Base-by-base conservation (phyloP, 2,888 invertebrate genomes). In the Pammene aurita region DNA sequence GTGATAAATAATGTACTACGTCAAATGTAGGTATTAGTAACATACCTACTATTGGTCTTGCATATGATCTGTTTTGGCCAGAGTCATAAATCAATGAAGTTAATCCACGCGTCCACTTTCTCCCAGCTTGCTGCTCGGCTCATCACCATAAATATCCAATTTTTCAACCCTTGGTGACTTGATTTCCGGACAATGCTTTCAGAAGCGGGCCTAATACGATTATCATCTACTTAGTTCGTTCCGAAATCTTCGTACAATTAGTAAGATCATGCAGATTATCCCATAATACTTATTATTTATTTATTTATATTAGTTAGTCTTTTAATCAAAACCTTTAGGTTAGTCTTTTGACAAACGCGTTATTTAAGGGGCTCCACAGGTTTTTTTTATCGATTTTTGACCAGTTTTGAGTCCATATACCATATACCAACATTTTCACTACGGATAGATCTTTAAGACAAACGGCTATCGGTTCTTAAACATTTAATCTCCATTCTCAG, bases 101-200 rank as follows among this genome's bases (percentile, higher is more conserved):
- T 54, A 41, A 67, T 55, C 38, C 46, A 41, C 9, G 26, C 10
- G 35, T 41, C 11, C 67, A 61, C 44, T 60, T 38, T 54, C 60
- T 46, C 7, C 13, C 42, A 35, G 34, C 13, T 44, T 9, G 14
- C 42, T 34, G 34, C 13, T 44, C 11, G 14, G 35, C 52, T 54
- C 18, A 61, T 67, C 26, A 55, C 38, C 55, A 67, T 62, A 67
- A 62, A 67, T 62, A 67, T 48, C 14, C 14, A 41, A 67, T 67
- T 62, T 48, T 13, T 67, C 61, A 56, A 46, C 46, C 41, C 14
- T 38, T 9, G 14, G 26, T 16, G 50, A 50, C 50, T 50, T 50
- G 1, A 56, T 26, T 54, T 13, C 34, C 5, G 16, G 10, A 38
- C 38, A 38, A 16, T 7, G 41, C 56, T 34, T 54, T 16, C 9